A percentile compares a stretch with the other conserved stretches of the same genome.
Conservation (phyloP, 2,797 vertebrate species). For the Sparus aurata region DNA sequence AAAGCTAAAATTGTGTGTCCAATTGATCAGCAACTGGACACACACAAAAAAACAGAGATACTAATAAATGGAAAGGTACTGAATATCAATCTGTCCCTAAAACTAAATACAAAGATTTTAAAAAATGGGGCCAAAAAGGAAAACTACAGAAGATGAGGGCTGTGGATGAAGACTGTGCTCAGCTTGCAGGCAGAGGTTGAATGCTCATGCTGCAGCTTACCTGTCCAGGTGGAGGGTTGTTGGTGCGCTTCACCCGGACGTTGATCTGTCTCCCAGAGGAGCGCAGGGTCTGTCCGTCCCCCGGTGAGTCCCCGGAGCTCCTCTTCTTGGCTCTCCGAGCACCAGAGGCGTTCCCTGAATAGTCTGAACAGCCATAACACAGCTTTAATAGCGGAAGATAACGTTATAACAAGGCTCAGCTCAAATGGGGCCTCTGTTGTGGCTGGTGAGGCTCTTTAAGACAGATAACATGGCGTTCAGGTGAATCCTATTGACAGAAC, state of each 20-base stretch:
- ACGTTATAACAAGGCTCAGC: background rate
- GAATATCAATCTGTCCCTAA: no score
- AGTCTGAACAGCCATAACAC: conserved; percentile 73
- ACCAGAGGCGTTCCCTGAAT: conserved; percentile 81
- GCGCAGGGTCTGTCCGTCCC: conserved; percentile 89
- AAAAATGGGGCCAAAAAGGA: background rate
- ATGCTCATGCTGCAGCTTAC: conserved; percentile 39
- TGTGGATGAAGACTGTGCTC: no score
- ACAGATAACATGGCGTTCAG: background rate
- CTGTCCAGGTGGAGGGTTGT: conserved; percentile 82
- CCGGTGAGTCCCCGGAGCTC: conserved; percentile 86
- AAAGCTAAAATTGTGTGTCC: no score
- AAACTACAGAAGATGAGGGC: background rate
- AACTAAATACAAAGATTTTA: no score
- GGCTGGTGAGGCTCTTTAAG: background rate
- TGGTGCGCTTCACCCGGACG: conserved; percentile 81
- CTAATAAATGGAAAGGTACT: no score
- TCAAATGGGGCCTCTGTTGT: conserved; percentile 21
- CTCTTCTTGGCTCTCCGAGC: conserved; percentile 91
- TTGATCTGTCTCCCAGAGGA: conserved; percentile 91
- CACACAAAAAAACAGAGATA: no score
- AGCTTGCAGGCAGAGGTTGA: no score
- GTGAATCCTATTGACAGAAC: background rate
- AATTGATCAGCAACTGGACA: no score
- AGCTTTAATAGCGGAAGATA: background rate